Base-by-base conservation (phyloP, 1,140 invertebrate species). In the Steinernema khuongi region DNA sequence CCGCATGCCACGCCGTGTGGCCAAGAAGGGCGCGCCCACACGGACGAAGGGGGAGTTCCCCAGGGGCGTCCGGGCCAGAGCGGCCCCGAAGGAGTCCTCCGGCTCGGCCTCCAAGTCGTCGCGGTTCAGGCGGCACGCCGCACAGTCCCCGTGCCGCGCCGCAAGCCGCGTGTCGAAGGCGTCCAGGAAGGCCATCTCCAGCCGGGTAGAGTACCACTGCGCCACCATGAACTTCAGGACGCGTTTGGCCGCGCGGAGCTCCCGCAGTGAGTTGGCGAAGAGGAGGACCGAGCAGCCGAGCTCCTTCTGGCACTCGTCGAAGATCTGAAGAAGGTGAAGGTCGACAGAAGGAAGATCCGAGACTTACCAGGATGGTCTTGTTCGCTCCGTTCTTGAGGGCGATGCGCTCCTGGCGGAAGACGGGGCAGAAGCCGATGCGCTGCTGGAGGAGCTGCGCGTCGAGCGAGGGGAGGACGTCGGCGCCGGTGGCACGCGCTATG, bases 271-370 rank as follows among this genome's bases (percentile, higher is more conserved):
- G 1, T 89, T 91, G 0, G 95, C 95, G 32, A 93, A 89, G 0
- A 99, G 84, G 4, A 96, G 83, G 31, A 98, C 91, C 0, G 94
- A 94, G 81, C 92, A 94, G 0, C 94, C 94, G 0, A 95, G 88
- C 79, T 93, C 90, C 0, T 91, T 90, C 0, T 91, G 90, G 82
- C 94, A 93, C 0, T 94, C 93, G 86, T 97, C 94, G 79, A 98
- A 92, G 77, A 93, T 83, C 85, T 83, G 68, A 33, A 80, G 74
- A 50, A 43, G 31, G 17, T 66, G 32, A 31, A 67, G 36, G 31
- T 77, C 17, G 69, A 33, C 17, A 41, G 30, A 29, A 88, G 89
- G 89, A 72, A 72, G 66, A 68, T 43, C 74, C 50, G 22, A 31
- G 2, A 66, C 68, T 78, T 67, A 76, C 67, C 32, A 85, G 71